Conservation (phyloP, 2,113 vertebrate genomes). For the Cromileptes altivelis region DNA sequence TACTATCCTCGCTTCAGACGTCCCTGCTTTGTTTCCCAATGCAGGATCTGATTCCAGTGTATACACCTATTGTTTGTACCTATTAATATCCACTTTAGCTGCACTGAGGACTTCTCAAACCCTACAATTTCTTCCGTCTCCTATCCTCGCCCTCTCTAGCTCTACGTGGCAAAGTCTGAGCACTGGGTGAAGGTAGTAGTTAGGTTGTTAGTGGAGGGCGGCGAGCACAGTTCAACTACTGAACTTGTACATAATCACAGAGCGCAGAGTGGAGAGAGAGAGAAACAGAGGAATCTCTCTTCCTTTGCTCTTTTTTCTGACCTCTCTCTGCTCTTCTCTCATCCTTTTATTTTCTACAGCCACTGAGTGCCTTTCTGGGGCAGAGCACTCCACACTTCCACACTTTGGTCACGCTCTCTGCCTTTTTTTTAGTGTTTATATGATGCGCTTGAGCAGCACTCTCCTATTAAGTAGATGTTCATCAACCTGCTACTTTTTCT, state of each 20-base stretch:
- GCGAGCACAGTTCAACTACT: conserved; percentile 50
- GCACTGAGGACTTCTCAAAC: conserved; percentile 29
- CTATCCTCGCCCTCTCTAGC: conserved; percentile 21
- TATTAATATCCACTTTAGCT: conserved; percentile 48
- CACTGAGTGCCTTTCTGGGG: conserved; percentile 44
- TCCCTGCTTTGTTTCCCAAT: conserved; percentile 13
- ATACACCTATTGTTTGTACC: conserved; percentile 24
- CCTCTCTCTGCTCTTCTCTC: conserved; percentile 25
- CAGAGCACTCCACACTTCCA: conserved; percentile 10
- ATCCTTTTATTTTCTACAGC: conserved; percentile 37
- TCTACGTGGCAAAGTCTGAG: conserved; percentile 66
- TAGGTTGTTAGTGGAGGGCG: conserved; percentile 66
- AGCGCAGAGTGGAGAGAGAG: background rate
- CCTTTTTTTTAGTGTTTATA: conserved; percentile 45
- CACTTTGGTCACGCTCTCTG: conserved; percentile 8
- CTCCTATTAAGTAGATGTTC: conserved; percentile 24
- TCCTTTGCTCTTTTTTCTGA: conserved; percentile 41
- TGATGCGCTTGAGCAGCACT: conserved; percentile 5
- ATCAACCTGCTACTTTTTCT: background rate
- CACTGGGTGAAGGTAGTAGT: conserved; percentile 61
- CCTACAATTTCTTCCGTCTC: conserved; percentile 54
- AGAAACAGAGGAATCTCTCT: conserved; percentile 28
- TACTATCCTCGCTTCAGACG: background rate
- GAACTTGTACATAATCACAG: conserved; percentile 72
- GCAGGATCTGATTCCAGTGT: conserved; percentile 7